Percentiles rank a stretch among this genome's conserved stretches.
Evolutionary conservation across 1,140 invertebrate genomes (phyloP).

Genomic region (Lineus longissimus): DNA sequence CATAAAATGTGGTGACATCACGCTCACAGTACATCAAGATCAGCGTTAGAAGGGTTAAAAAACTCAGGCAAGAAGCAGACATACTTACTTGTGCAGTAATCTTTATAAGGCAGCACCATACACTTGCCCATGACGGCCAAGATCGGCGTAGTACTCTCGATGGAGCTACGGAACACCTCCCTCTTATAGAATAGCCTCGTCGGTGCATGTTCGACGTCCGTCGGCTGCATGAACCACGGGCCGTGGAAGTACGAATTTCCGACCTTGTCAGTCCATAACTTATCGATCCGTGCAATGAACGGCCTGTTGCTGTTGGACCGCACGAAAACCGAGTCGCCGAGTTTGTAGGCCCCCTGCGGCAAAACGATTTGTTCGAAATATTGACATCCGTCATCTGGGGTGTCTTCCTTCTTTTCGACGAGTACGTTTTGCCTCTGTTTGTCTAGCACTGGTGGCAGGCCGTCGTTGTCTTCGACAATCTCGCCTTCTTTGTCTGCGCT

Average conservation of each 20-base stretch:
- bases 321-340: constrained; percentile 87
- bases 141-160: constrained; percentile 84
- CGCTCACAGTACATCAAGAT: no score
- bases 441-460: constrained; percentile 35
- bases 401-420: constrained; percentile 13
- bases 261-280: constrained; percentile 82
- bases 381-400: constrained; percentile 63
- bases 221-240: constrained; percentile 84
- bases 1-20: no score
- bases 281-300: constrained; percentile 84
- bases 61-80: no score
- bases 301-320: constrained; percentile 44
- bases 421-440: constrained; percentile 30
- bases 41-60: no score
- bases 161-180: constrained; percentile 87
- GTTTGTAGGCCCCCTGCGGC: constrained; percentile 66
- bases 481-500: constrained; percentile 76
- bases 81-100: constrained; percentile 77
- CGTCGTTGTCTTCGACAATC: constrained; percentile 57
- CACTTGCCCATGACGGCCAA: constrained; percentile 88
- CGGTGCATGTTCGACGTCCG: constrained; percentile 73
- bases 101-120: constrained; percentile 81
- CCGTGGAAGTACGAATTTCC: constrained; percentile 84
- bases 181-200: constrained; percentile 85
- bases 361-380: constrained; percentile 88